Evolutionary conservation across 2,888 invertebrate species (phyloP), one percentile per base, ranked within the genome.

Genomic region (Lathronympha strigana): DNA sequence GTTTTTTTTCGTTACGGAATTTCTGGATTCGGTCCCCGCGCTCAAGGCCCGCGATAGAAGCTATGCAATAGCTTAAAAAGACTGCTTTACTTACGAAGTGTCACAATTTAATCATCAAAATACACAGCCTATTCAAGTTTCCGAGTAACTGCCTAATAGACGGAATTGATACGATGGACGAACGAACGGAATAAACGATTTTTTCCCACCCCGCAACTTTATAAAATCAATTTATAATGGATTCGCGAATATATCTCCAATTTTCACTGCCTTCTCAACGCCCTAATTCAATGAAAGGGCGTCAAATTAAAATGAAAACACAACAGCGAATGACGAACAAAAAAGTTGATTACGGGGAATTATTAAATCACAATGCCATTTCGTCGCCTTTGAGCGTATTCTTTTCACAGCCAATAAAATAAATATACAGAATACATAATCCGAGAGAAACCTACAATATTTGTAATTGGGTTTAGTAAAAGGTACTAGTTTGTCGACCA

Each of bases 361-460:
- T 66, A 66, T 61, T 61, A 31, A 61, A 71, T 71, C 67, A 72
- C 71, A 75, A 68, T 69, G 66, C 71, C 67, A 73, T 74, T 73
- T 68, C 60, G 57, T 67, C 60, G 57, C 70, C 53, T 72, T 69
- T 67, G 72, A 73, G 72, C 67, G 70, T 71, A 72, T 72, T 72
- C 70, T 67, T 74, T 73, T 71, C 68, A 68, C 72, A 73, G 70
- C 69, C 69, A 70, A 74, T 73, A 76, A 73, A 70, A 76, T 68
- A 58, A 55, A 61, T 43, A 55, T n/a, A 43, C 28, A 71, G 53
- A 49, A 49, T 49, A 11, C 9, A 15, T 60, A 60, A 60, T 49
- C 36, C 23, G 25, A 19, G 23, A 47, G 21, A 49, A 33, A 21
- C 43, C 13, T n/a, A 33, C 33, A 8, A 33, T 33, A 33, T 33